phyloP scores from a whole-genome alignment of 2,113 vertebrate genomes.

The Mastomys coucha region DNA sequence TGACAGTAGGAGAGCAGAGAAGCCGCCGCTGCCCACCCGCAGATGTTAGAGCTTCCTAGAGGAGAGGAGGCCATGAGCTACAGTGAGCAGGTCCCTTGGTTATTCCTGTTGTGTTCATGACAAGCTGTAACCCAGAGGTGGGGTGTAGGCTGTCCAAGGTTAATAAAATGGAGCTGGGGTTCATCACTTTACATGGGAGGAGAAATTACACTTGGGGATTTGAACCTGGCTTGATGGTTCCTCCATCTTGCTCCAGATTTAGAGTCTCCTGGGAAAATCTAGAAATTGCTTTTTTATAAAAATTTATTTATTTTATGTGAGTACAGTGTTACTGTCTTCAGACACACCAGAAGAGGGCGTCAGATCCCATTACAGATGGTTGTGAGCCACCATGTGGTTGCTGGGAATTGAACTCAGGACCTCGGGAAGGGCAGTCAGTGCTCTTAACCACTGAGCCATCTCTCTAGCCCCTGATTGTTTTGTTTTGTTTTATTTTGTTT shows the following conservation, averaged over 20 bases:
- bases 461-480: neutral
- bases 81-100: neutral
- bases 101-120: fast-evolving
- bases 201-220: neutral
- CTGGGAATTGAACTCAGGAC: no score
- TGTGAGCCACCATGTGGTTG: no score
- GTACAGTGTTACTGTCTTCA: no score
- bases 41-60: neutral
- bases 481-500: neutral
- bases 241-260: neutral
- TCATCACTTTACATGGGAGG: neutral
- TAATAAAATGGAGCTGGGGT: neutral
- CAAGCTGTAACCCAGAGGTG: neutral
- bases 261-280: neutral
- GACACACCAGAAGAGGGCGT: no score
- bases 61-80: neutral
- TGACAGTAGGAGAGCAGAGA: neutral
- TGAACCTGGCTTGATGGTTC: neutral
- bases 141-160: neutral
- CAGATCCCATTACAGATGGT: no score
- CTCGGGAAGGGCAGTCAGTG: no score
- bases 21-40: no score
- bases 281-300: neutral
- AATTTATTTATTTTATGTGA: no score
- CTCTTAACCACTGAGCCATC: no score